Evolutionary conservation across 1,140 invertebrate genomes (phyloP), one percentile per base, ranked within the genome.

Genomic region (Aphidius gifuensis): DNA sequence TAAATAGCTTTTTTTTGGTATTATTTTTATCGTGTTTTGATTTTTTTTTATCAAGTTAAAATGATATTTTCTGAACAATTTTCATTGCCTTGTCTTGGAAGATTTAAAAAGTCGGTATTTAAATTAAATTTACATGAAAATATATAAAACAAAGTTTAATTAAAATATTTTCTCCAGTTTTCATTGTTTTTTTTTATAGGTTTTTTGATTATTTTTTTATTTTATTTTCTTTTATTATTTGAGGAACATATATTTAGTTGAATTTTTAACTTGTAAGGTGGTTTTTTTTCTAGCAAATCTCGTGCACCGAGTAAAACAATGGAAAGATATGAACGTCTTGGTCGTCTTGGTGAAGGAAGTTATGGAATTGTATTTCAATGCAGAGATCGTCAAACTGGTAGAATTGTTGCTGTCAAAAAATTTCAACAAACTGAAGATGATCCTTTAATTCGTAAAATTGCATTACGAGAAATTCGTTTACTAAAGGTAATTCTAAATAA

Each of bases 331-430:
- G 97, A 99, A 80, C 96, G 96, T 81, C 82, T 99, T 16, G 90
- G 87, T 49, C 96, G 97, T 74, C 90, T 99, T 45, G 97, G 97
- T 62, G 97, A 99, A 84, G 97, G 97, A 59, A 97, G 94, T 48
- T 99, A 99, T 80, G 97, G 97, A 7, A 88, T 98, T 61, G 97
- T 99, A 53, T 99, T 98, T 85, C 98, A 99, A 80, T 99, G 97
- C 80, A 88, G 95, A 50, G 97, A 98, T 81, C 85, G 93, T 68
- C 96, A 99, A 70, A 98, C 92, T 3, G 94, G 95, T 6, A 91
- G 96, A 71, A 84, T 98, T 49, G 97, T 99, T 9, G 97, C 97
- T 9, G 97, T 99, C 23, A 99, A 99, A 82, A 97, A 98, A 78
- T 99, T 99, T 79, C 92, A 98, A 8, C 97, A 99, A 80, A 97